phyloP scores from a whole-genome alignment of 2,113 vertebrate genomes.

The Pithys albifrons region DNA sequence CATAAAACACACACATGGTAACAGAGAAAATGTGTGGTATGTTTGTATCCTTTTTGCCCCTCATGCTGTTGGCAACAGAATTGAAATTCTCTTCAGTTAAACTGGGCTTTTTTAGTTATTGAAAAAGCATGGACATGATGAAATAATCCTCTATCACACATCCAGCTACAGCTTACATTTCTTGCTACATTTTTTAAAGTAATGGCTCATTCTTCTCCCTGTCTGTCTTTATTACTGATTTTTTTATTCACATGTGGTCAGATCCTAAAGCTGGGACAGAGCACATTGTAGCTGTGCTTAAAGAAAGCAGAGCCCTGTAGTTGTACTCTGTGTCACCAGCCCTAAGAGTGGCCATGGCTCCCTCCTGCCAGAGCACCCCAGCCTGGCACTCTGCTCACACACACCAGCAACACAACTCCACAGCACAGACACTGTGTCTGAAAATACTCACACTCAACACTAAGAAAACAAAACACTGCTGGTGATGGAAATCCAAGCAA shows the following conservation, averaged over 20 bases:
- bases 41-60: neutral
- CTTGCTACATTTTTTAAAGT: neutral
- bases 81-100: neutral
- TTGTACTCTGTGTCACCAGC: neutral
- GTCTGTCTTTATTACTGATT: neutral
- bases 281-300: neutral
- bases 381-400: neutral
- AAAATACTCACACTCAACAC: neutral
- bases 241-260: neutral
- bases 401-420: neutral
- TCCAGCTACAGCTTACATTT: neutral
- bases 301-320: neutral
- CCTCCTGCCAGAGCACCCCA: neutral
- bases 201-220: neutral
- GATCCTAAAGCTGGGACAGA: neutral
- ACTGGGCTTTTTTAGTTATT: neutral
- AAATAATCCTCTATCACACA: neutral
- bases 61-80: neutral
- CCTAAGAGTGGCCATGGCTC: neutral
- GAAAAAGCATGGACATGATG: neutral
- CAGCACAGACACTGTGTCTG: neutral
- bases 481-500: neutral
- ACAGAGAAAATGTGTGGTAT: neutral
- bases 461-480: neutral
- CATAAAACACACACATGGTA: neutral